Base-by-base conservation (phyloP, 2,888 invertebrate species). In the Odiellus spinosus region DNA sequence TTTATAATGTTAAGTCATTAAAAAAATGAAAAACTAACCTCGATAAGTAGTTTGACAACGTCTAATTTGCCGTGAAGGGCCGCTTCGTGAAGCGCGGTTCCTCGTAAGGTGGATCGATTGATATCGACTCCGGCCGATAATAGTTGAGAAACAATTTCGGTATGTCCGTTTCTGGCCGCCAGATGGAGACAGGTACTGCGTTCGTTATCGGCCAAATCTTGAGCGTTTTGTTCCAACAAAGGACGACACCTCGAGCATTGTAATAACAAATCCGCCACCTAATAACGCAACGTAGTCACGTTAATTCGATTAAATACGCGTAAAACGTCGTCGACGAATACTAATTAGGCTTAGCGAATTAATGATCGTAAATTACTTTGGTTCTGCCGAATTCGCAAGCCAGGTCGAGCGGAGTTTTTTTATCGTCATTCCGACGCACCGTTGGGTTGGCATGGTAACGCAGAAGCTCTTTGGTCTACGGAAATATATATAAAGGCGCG, bases 81-180 rank as follows among this genome's bases (percentile, higher is more conserved):
- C 2, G 70, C 69, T 51, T 68, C 67, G 52, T 71, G 71, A 12
- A 71, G 59, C 47, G 66, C 65, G 0, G 68, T 67, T 17, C 70
- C 70, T 43, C 62, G 59, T 12, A 63, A 56, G 0, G 68, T 70
- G 6, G 58, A 55, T 32, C 65, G 54, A 57, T 70, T 68, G 36
- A 71, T 63, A 53, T 67, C 64, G 55, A 68, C 64, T 11, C 68
- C 67, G 39, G 63, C 60, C 46, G 66, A 62, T 21, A 70, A 54
- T 44, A 71, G 56, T 48, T 65, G 54, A 49, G 26, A 26, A 47
- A 68, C 62, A 42, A 67, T 61, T 49, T 68, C 67, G n/a, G 57
- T 56, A 54, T 67, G 67, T 36, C 68, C 68, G 49, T 66, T 66
- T 49, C 61, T 62, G 40, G 67, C 65, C 17, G 67, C 67, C 34